phyloP scores from a whole-genome alignment of 2,113 vertebrate species.

The Meles meles region DNA sequence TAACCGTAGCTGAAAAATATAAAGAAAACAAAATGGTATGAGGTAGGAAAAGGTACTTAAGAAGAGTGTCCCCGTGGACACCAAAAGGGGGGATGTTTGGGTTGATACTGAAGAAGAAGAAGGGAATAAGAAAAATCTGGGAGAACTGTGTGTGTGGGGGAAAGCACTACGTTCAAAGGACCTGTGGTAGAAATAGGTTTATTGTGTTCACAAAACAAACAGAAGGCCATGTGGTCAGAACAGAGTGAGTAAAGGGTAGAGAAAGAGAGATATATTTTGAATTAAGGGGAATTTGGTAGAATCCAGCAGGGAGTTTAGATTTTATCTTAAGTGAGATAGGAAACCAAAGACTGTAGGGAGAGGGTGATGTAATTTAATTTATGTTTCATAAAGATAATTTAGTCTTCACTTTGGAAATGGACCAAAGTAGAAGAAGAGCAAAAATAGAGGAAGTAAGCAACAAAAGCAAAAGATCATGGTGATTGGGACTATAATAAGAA shows the following conservation, averaged over 20 bases:
- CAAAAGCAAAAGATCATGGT: background rate
- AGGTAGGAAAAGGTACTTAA: background rate
- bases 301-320: background rate
- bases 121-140: background rate
- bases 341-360: background rate
- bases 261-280: background rate
- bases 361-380: background rate
- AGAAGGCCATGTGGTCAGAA: background rate
- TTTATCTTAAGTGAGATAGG: background rate
- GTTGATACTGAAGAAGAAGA: background rate
- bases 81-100: fast-evolving
- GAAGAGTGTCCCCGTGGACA: too few relatives aligned
- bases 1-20: background rate
- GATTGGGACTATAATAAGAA: background rate
- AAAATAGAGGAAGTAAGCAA: background rate
- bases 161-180: background rate
- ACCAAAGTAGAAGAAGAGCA: background rate
- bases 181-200: background rate
- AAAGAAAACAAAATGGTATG: background rate
- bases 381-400: background rate
- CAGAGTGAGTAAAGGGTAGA: background rate
- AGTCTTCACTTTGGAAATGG: background rate
- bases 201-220: background rate
- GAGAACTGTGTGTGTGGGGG: background rate
- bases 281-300: background rate